Percentiles rank a stretch among this genome's conserved stretches.
Conservation (phyloP, 2,888 invertebrate genomes). For the Nomada ferruginata region DNA sequence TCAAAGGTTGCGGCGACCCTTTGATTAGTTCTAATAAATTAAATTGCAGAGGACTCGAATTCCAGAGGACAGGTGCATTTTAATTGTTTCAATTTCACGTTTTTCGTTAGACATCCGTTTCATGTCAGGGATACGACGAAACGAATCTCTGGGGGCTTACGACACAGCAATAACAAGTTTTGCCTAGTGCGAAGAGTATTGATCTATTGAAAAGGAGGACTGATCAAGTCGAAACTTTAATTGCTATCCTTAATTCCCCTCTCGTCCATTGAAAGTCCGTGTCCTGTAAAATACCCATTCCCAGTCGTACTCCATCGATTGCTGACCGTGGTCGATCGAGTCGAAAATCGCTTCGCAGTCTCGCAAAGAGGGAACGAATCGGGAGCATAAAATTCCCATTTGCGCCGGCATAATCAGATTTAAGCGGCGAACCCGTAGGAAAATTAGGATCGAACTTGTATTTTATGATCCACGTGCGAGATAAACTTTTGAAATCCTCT, state of each 20-base stretch:
- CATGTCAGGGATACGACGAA: slow-evolving; percentile 9
- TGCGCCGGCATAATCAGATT: not conserved
- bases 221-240: slow-evolving; percentile 56
- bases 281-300: slow-evolving; percentile 19
- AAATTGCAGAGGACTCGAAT: slow-evolving; percentile 1
- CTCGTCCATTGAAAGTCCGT: slow-evolving; percentile 40
- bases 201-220: slow-evolving; percentile 27
- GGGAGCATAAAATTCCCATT: slow-evolving; percentile 22
- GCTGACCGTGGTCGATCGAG: slow-evolving; percentile 35
- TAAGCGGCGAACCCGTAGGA: not conserved
- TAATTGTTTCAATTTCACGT: slow-evolving; percentile 5
- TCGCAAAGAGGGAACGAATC: slow-evolving; percentile 29
- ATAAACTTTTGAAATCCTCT: not conserved
- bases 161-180: slow-evolving; percentile 22
- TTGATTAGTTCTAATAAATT: slow-evolving; percentile 12
- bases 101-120: not conserved
- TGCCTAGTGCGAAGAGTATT: not conserved
- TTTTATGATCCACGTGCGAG: not conserved
- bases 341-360: slow-evolving; percentile 19
- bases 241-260: slow-evolving; percentile 36
- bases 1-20: not conserved
- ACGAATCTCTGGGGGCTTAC: slow-evolving; percentile 9
- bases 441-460: not conserved
- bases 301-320: slow-evolving; percentile 23
- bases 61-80: not conserved